Conservation (phyloP, 2,888 invertebrate genomes). For the Machimus rusticus region DNA sequence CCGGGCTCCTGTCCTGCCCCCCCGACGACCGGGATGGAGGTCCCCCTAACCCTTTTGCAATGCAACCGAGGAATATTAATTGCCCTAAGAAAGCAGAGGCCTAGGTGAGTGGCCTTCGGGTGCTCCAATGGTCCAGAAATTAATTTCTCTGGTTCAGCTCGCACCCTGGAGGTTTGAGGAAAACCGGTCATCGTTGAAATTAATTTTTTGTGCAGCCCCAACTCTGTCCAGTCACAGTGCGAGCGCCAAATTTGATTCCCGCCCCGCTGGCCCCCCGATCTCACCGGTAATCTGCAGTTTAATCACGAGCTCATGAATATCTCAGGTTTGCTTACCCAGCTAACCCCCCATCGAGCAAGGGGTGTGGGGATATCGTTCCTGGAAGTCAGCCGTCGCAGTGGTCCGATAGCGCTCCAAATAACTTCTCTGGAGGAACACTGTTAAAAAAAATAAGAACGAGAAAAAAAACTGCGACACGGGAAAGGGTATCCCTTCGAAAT, state of each 20-base stretch:
- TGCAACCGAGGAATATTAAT: slow-evolving; percentile 19
- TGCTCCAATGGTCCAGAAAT: slow-evolving; percentile 1
- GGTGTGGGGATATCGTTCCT: not conserved
- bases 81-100: slow-evolving; percentile 2
- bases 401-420: not conserved
- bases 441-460: not conserved
- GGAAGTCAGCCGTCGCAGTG: not conserved
- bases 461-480: not conserved
- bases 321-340: not conserved
- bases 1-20: not conserved
- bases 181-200: not conserved
- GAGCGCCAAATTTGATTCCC: slow-evolving; percentile 1
- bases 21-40: not conserved
- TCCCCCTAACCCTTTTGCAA: not conserved
- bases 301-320: slow-evolving; percentile 27
- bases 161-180: not conserved
- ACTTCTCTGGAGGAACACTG: not conserved
- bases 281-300: slow-evolving; percentile 16
- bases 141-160: not conserved
- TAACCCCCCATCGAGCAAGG: not conserved
- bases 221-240: not conserved
- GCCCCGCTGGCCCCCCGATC: not conserved
- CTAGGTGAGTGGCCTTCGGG: slow-evolving; percentile 12
- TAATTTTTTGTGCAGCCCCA: slow-evolving; percentile 1
- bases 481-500: not conserved